Base-by-base conservation (phyloP, 1,140 invertebrate genomes). In the Mylabris phalerata region DNA sequence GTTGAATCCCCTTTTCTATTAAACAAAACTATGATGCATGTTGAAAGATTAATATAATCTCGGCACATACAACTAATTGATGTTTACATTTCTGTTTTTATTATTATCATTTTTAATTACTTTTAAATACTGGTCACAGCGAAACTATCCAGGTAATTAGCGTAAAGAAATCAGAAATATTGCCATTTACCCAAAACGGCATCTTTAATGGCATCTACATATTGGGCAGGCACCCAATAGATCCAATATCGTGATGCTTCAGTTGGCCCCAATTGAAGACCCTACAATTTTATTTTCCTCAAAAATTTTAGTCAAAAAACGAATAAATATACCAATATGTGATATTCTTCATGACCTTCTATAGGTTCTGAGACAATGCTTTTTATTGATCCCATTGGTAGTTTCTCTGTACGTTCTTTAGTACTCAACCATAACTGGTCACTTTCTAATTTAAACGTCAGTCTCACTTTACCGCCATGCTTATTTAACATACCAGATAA, bases 391-490 rank as follows among this genome's bases (percentile, higher is more conserved):
- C 84, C 89, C 88, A 96, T 93, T 59, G 88, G 83, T 69, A 96
- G 81, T 78, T 95, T 96, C 67, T 95, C 91, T 63, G 93, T 96
- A 66, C 92, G 79, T 77, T 96, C 92, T 79, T 94, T 95, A 11
- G 92, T 95, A 43, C 92, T 92, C 50, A 95, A 85, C 93, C 93
- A 96, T 5, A 96, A 75, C 73, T 96, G 90, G 75, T 95, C 93
- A 57, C 85, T 79, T 75, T 95, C 93, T 64, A 95, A 78, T 80
- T 95, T 96, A 73, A 96, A 95, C 42, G 93, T 95, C 52, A 96
- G 78, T 68, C 93, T 79, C 47, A 95, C 91, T 83, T 95, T 95
- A 1, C 90, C 88, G n/a, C 92, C 92, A 66, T 84, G 83, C 73
- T 93, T 93, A 73, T 95, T 95, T 59, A 94, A 76, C 93, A 96